phyloP scores from a whole-genome alignment of 2,888 invertebrate species.

The Agriopis leucophaearia region DNA sequence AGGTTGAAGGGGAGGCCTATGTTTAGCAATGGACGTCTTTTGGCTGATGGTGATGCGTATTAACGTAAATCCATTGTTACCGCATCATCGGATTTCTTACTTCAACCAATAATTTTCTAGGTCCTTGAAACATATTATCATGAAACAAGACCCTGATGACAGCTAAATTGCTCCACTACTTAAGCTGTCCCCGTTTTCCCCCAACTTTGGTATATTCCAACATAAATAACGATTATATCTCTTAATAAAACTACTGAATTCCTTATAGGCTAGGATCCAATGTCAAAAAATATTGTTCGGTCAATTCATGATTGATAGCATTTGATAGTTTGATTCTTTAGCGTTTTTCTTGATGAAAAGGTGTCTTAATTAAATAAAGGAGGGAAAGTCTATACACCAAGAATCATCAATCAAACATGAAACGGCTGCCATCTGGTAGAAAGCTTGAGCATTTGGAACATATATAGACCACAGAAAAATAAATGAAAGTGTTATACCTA shows the following conservation, averaged over 20 bases:
- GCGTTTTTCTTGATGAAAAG: too few relatives aligned
- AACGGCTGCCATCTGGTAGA: too few relatives aligned
- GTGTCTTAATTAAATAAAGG: not conserved
- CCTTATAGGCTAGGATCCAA: conserved; percentile 13
- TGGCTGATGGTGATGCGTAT: too few relatives aligned
- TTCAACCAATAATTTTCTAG: conserved; percentile 4
- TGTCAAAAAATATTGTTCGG: not conserved
- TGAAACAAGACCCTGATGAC: conserved; percentile 26
- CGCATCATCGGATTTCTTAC: not conserved
- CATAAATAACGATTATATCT: conserved; percentile 39
- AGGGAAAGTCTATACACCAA: too few relatives aligned
- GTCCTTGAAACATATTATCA: conserved; percentile 18
- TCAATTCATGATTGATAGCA: too few relatives aligned
- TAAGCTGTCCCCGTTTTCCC: conserved; percentile 14
- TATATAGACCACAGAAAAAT: too few relatives aligned
- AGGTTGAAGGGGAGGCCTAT: too few relatives aligned
- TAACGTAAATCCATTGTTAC: not conserved
- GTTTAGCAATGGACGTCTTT: too few relatives aligned
- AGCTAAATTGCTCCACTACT: conserved; percentile 29
- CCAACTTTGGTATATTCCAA: conserved; percentile 28
- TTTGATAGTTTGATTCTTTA: too few relatives aligned
- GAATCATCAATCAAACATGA: too few relatives aligned
- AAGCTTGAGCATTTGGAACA: too few relatives aligned
- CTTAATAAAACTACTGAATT: conserved; percentile 36
- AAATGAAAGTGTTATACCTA: too few relatives aligned